These are phyloP conservation scores for Myzus persicae DNA, from an alignment of 1,140 invertebrate species.

Conservation along the genomic window DNA sequence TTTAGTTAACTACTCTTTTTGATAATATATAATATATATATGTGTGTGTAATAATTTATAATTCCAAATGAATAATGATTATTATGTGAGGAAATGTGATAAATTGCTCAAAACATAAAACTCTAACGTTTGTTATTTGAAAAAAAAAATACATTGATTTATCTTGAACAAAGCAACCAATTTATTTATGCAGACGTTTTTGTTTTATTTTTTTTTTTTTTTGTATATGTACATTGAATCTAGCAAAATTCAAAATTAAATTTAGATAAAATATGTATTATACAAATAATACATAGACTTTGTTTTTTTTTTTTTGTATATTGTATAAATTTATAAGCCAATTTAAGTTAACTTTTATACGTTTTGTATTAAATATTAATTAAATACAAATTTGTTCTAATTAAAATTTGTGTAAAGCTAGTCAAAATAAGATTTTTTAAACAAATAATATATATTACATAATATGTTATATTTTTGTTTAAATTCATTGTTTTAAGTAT, in stretches of 20 bases:
- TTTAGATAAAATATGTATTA: conserved; percentile 31
- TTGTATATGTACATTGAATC: conserved; percentile 33
- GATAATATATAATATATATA: background rate
- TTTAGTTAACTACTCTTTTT: conserved; percentile 34
- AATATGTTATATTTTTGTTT: conserved; percentile 37
- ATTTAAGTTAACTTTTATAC: conserved; percentile 47
- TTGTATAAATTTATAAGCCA: conserved; percentile 31
- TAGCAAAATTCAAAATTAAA: conserved; percentile 55
- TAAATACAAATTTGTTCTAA: conserved; percentile 30
- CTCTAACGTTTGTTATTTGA: conserved; percentile 25
- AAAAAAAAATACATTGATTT: background rate
- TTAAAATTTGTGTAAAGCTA: conserved; percentile 52
- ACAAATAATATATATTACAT: conserved; percentile 8
- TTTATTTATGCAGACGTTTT: conserved; percentile 22
- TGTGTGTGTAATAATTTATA: conserved; percentile 46
- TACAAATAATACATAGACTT: background rate
- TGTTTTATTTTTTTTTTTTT: conserved; percentile 44
- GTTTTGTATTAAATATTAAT: conserved; percentile 41
- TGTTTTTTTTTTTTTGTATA: conserved; percentile 36
- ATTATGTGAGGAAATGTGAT: conserved; percentile 56
- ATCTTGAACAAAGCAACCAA: conserved; percentile 39
- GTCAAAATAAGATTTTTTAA: conserved; percentile 56
- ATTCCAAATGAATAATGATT: conserved; percentile 35
- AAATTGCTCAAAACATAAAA: conserved; percentile 54
- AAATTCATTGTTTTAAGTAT: conserved; percentile 47